Conservation (phyloP, 37 sponge, comb jelly and placozoan genomes). For the Mnemiopsis leidyi region DNA sequence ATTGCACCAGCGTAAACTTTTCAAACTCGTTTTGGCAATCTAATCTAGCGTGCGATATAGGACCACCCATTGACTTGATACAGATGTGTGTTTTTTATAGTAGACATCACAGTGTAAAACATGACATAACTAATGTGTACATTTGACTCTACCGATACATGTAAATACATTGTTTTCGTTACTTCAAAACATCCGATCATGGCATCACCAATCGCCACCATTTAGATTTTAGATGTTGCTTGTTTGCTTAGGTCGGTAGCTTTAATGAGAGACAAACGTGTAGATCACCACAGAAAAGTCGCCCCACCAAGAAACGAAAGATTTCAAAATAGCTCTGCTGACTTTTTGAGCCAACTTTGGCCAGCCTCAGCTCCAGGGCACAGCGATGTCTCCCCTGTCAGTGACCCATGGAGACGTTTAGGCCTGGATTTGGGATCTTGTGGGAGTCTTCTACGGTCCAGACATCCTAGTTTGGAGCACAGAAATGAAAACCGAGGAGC, state of each 20-base stretch:
- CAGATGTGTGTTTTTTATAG: too few species aligned
- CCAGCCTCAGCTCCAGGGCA: background rate
- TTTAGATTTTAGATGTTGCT: background rate
- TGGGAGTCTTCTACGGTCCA: background rate
- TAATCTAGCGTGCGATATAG: too few species aligned
- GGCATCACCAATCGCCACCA: background rate
- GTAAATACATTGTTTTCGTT: slow-evolving; percentile 3
- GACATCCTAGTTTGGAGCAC: background rate
- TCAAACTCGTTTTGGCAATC: too few species aligned
- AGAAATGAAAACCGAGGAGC: background rate
- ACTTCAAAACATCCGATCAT: background rate
- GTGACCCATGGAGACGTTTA: background rate
- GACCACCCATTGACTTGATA: too few species aligned
- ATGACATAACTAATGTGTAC: background rate
- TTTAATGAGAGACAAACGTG: background rate
- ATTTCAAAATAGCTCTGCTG: background rate
- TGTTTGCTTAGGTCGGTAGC: background rate
- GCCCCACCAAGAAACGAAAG: background rate
- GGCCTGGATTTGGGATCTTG: background rate
- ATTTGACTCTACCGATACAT: too few species aligned
- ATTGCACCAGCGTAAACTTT: too few species aligned
- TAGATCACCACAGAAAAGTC: background rate
- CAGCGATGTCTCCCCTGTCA: background rate
- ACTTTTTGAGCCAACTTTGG: too few species aligned
- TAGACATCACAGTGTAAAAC: background rate